Evolutionary conservation across 2,888 invertebrate species (phyloP).

Genomic region (Cerceris rybyensis): DNA sequence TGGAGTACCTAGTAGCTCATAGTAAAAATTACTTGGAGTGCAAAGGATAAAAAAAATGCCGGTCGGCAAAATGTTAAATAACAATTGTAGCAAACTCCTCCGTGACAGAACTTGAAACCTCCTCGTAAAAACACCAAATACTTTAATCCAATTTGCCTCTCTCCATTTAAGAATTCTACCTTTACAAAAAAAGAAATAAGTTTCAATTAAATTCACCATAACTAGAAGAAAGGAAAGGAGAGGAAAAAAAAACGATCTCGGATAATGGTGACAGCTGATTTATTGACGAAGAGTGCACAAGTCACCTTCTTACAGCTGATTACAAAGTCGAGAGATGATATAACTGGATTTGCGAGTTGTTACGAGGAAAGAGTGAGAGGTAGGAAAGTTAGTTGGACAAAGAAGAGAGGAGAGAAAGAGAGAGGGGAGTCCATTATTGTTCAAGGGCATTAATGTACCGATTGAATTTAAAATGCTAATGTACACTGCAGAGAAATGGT

Average conservation of each 20-base stretch:
- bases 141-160: no score
- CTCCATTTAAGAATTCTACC: not conserved
- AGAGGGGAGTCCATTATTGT: slow-evolving; percentile 56
- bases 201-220: slow-evolving; percentile 45
- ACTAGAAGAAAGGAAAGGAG: slow-evolving; percentile 28
- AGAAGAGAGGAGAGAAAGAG: slow-evolving; percentile 35
- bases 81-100: no score
- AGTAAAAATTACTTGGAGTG: no score
- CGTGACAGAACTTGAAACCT: no score
- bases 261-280: slow-evolving; percentile 27
- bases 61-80: no score
- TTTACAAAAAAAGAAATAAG: not conserved
- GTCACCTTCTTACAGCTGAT: slow-evolving; percentile 51
- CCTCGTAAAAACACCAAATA: no score
- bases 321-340: slow-evolving; percentile 62
- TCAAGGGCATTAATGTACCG: slow-evolving; percentile 67
- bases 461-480: slow-evolving; percentile 68
- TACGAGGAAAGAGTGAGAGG: slow-evolving; percentile 50
- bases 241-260: slow-evolving; percentile 5
- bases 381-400: slow-evolving; percentile 1
- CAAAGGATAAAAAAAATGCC: no score
- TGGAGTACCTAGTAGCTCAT: no score
- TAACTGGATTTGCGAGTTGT: slow-evolving; percentile 62
- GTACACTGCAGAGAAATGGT: slow-evolving; percentile 57
- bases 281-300: slow-evolving; percentile 26